These are phyloP conservation scores for Drosophila percnosoma DNA, from an alignment of 2,888 invertebrate species.

Conservation along the genomic window DNA sequence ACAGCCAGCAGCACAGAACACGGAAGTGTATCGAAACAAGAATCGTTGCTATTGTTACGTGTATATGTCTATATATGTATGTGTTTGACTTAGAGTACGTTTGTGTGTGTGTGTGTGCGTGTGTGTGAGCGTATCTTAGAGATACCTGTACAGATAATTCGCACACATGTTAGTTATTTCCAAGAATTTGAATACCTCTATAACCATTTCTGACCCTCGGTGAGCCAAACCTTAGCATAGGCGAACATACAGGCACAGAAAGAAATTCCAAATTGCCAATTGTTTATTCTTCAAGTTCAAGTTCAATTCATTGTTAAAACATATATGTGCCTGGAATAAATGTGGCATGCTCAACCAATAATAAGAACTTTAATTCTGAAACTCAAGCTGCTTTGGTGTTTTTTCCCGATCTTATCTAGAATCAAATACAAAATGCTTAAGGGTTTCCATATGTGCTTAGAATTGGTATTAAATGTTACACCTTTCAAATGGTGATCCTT, in stretches of 20 bases:
- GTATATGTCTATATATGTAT: neutral
- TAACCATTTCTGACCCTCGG: constrained; percentile 11
- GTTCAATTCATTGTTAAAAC: neutral
- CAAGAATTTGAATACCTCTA: constrained; percentile 27
- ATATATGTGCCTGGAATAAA: neutral
- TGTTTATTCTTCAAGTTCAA: neutral
- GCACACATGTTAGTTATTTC: constrained; percentile 28
- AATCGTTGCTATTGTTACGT: constrained; percentile 31
- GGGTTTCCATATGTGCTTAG: neutral
- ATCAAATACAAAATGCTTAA: neutral
- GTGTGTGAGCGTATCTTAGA: constrained; percentile 24
- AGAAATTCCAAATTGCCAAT: neutral
- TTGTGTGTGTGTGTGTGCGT: neutral
- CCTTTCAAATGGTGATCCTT: neutral
- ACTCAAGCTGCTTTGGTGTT: neutral
- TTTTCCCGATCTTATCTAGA: neutral
- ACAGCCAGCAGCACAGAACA: constrained; percentile 40
- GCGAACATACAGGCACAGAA: neutral
- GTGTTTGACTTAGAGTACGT: neutral
- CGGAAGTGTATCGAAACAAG: constrained; percentile 48
- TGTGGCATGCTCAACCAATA: neutral
- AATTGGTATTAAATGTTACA: neutral
- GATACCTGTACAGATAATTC: constrained; percentile 40
- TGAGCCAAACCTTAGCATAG: neutral
- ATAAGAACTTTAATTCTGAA: neutral